Evolutionary conservation across 2,888 invertebrate species (phyloP), one percentile per base, ranked within the genome.

Genomic region (Lithosia quadra): DNA sequence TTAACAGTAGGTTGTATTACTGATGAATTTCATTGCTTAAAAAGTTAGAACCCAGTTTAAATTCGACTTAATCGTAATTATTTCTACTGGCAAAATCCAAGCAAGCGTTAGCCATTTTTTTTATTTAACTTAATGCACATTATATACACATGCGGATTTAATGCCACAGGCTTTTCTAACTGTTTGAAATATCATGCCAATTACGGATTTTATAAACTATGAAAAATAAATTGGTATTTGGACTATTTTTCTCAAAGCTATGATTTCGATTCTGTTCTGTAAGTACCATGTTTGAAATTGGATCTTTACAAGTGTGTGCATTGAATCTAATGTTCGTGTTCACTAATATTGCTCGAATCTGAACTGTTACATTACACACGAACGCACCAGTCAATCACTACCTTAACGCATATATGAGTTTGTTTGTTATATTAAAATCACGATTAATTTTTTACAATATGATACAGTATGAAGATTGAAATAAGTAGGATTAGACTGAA

Each of bases 391-490:
- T 49, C n/a, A 49, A n/a, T n/a, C 18, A 15, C 18, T 22, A 22
- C 33, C 34, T 21, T 58, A 60, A 21, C 21, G 1, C 13, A 10
- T 7, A 36, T 13, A 36, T 60, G 22, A 22, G 21, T 36, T 5
- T 36, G 36, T 59, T 11, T 59, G 34, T 34, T 59, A 39, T 60
- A 60, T 39, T 22, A 60, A 49, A 49, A 49, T 49, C 49, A 49
- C 49, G n/a, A 49, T 49, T 49, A 49, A 1, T 49, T 49, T 49
- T n/a, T 49, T 49, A 49, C 49, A 49, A 15, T 7, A 43, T 15
- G 43, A 18, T 43, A 43, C 18, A 43, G 49, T n/a, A n/a, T 8
- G 2, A 5, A 28, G n/a, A 49, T 49, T 49, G 9, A 8, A 49
- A 2, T n/a, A n/a, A 1, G 28, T 28, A 28, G n/a, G n/a, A 49